Percentiles rank a stretch among this genome's conserved stretches.
These are phyloP conservation scores for Penaeus vannamei DNA, from an alignment of 1,140 invertebrate species.

Conservation along the genomic window DNA sequence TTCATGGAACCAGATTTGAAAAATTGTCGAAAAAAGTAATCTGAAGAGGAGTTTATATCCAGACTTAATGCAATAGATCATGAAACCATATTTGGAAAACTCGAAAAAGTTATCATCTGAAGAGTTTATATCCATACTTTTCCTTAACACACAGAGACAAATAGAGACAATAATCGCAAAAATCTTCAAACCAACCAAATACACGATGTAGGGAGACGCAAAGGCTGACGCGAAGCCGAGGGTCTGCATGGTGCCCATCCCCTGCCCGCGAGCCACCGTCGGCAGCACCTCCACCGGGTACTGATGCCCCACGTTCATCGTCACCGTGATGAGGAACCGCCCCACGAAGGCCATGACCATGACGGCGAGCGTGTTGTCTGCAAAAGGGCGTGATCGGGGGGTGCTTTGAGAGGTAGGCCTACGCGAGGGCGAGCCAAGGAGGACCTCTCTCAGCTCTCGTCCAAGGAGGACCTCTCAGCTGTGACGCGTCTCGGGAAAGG, in stretches of 20 bases:
- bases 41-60: too few species aligned
- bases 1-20: too few species aligned
- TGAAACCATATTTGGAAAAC: too few species aligned
- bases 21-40: too few species aligned
- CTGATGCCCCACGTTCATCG: slow-evolving; percentile 16
- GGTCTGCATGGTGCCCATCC: neutral
- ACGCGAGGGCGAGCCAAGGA: too few species aligned
- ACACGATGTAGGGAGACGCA: slow-evolving; percentile 1
- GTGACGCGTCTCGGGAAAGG: too few species aligned
- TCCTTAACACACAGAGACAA: neutral
- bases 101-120: too few species aligned
- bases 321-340: slow-evolving; percentile 24
- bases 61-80: too few species aligned
- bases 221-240: neutral
- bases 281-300: slow-evolving; percentile 50
- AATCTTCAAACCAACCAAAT: slow-evolving; percentile 7
- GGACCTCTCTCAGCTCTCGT: too few species aligned
- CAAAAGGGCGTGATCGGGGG: neutral
- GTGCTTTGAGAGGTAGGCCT: too few species aligned
- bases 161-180: neutral
- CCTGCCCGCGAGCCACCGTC: slow-evolving; percentile 20
- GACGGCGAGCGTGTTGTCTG: neutral
- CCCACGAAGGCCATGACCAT: slow-evolving; percentile 26
- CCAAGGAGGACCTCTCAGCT: too few species aligned
- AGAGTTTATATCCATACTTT: too few species aligned